phyloP scores from a whole-genome alignment of 2,797 vertebrate genomes.

The Tolypeutes matacus region DNA sequence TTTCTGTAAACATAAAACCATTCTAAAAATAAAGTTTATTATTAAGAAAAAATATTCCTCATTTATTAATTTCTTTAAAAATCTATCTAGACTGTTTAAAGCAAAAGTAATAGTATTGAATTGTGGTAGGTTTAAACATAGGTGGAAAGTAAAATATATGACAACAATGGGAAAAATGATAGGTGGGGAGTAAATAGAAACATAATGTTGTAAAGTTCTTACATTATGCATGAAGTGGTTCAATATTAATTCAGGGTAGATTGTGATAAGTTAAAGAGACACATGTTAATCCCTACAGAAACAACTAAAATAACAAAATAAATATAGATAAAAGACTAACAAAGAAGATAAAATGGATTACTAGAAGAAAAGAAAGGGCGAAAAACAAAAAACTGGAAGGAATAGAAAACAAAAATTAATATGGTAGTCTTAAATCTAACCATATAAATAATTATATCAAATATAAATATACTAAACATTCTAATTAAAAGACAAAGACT shows the following conservation, averaged over 20 bases:
- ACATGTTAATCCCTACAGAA: neutral
- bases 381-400: neutral
- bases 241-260: neutral
- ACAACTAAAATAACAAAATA: neutral
- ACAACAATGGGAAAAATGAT: neutral
- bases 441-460: neutral
- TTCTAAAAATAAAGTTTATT: too few relatives aligned
- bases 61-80: neutral
- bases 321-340: neutral
- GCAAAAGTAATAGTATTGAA: neutral
- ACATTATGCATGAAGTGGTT: neutral
- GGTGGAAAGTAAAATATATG: neutral
- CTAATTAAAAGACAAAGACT: conserved; percentile 14
- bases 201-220: neutral
- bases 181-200: neutral
- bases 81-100: neutral
- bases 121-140: neutral
- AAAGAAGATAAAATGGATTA: neutral
- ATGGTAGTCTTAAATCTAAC: neutral
- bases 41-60: neutral
- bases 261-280: neutral
- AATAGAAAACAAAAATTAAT: neutral
- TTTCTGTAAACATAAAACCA: too few relatives aligned
- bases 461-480: neutral
- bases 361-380: neutral